These are phyloP conservation scores for Saccostrea glomerata DNA, from an alignment of 1,140 invertebrate genomes.

Conservation along the genomic window DNA sequence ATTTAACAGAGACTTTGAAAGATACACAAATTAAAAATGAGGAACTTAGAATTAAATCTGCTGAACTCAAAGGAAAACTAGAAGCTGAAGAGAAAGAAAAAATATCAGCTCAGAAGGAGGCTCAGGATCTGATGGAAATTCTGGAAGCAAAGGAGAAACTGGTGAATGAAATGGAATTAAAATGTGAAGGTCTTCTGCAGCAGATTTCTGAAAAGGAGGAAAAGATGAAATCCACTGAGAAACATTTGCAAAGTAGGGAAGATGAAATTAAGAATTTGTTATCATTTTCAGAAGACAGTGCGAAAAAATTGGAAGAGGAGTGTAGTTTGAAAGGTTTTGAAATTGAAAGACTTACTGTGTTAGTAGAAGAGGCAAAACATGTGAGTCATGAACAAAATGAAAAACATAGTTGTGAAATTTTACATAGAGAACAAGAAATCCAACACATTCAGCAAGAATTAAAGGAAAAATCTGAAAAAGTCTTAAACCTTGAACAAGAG, in stretches of 20 bases:
- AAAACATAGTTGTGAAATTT: not conserved
- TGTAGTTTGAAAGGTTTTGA: not conserved
- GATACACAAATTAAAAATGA: not conserved
- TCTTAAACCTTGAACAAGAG: not conserved
- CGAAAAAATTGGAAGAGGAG: not conserved
- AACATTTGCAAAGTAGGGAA: conserved; percentile 10
- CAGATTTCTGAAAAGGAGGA: conserved; percentile 16
- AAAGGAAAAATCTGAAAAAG: not conserved
- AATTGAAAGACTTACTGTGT: not conserved
- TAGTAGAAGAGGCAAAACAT: not conserved
- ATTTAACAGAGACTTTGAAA: not conserved
- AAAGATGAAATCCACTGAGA: not conserved
- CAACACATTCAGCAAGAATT: not conserved
- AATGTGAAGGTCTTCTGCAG: not conserved
- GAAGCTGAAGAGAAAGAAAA: not conserved
- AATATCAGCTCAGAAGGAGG: not conserved
- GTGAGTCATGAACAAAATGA: not conserved
- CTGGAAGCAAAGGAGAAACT: not conserved
- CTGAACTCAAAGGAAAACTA: not conserved
- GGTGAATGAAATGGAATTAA: not conserved
- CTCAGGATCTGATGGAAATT: not conserved
- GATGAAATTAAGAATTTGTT: not conserved
- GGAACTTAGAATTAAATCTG: not conserved
- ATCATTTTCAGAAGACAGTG: not conserved
- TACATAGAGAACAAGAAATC: not conserved